Evolutionary conservation across 2,113 vertebrate genomes (phyloP), one percentile per base, ranked within the genome.

Genomic region (Perognathus longimembris): DNA sequence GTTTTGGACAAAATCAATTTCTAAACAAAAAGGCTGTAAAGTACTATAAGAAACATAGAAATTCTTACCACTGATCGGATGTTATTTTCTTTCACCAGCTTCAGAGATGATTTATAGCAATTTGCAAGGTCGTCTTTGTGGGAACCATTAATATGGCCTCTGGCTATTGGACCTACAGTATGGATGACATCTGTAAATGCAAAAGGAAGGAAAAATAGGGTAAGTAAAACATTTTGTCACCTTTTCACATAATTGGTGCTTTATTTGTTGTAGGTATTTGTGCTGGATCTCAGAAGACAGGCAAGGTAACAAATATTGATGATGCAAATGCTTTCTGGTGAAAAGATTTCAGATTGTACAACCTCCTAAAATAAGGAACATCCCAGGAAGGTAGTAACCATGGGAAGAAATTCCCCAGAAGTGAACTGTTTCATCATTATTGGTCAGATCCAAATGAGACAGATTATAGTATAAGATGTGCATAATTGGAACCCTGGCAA

Each of bases 111-210:
- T 97, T 99, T 98, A 97, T 99, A 99, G 98, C 99, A 99, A 87
- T 98, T 99, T 84, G 98, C 98, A 96, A 99, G 98, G 97, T 99
- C 99, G 85, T 98, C 98, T 97, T 97, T 99, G 97, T 99, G 99
- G 73, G 96, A 96, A 10, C 98, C 97, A 0, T 98, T 99, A 95
- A 99, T 98, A 84, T 99, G 98, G 82, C 99, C 99, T 98, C 99
- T 99, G 95, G 99, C 99, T 57, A 99, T 99, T 0, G 99, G 99
- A 7, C 99, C 99, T 95, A 99, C 99, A 6, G 99, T 99, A 79
- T 99, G 99, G 97, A 99, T 99, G 97, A 99, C 99, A 98, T 99
- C 99, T 99, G 97, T 45, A 97, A 89, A 54, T 21, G 40, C 34
- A 94, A 93, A 97, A 95, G 32, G 6, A 79, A 81, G 30, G 34